These are phyloP conservation scores for Tiliqua scincoides DNA, from an alignment of 2,113 vertebrate genomes.

Conservation along the genomic window DNA sequence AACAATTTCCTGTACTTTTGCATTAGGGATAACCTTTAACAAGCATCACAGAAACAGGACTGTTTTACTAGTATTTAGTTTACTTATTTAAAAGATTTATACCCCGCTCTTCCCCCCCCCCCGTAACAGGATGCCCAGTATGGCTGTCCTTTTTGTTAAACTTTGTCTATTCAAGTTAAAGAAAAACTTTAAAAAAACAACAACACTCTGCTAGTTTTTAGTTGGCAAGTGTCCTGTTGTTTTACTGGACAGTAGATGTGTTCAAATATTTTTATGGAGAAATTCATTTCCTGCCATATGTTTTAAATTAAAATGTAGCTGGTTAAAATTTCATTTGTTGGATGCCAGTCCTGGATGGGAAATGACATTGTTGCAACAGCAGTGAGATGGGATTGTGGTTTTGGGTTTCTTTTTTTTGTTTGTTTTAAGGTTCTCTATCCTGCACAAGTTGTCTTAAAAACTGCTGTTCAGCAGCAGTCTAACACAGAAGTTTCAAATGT, in stretches of 20 bases:
- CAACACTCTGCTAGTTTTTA: constrained; percentile 51
- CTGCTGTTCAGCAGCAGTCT: not conserved
- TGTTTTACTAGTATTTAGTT: constrained; percentile 26
- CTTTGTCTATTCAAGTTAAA: constrained; percentile 44
- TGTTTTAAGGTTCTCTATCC: constrained; percentile 11
- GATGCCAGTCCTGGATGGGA: constrained; percentile 68
- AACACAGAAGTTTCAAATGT: not conserved
- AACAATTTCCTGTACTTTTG: constrained; percentile 42
- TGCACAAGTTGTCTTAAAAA: not conserved
- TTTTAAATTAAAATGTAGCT: constrained; percentile 66
- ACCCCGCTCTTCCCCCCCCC: too few relatives aligned
- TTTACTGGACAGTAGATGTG: constrained; percentile 68
- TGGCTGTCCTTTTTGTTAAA: constrained; percentile 54
- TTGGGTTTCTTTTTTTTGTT: constrained; percentile 18
- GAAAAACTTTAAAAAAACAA: too few relatives aligned
- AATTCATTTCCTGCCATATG: constrained; percentile 76
- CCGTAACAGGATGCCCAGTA: too few relatives aligned
- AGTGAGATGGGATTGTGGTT: constrained; percentile 5
- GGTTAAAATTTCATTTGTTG: constrained; percentile 46
- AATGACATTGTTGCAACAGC: constrained; percentile 44
- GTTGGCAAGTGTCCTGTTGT: constrained; percentile 65
- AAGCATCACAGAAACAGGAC: constrained; percentile 33
- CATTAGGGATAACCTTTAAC: constrained; percentile 16
- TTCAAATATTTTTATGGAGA: constrained; percentile 70
- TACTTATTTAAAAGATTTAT: too few relatives aligned